Evolutionary conservation across 2,888 invertebrate genomes (phyloP).

Genomic region (Crocallis elinguaria): DNA sequence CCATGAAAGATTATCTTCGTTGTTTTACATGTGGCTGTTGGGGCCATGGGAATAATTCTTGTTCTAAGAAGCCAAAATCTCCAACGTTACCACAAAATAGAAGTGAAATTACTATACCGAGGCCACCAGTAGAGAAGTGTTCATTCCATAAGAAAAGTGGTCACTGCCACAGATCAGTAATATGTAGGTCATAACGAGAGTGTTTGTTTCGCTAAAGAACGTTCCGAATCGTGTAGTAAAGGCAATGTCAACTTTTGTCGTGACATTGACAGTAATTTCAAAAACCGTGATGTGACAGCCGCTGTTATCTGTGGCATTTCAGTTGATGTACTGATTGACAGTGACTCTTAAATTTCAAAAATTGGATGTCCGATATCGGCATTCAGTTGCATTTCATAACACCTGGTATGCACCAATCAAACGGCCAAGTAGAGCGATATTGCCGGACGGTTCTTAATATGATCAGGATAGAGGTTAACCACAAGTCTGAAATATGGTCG

Average conservation of each 20-base stretch:
- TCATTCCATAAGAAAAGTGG: no score
- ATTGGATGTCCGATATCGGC: not conserved
- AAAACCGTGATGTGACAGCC: slow-evolving; percentile 5
- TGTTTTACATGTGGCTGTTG: no score
- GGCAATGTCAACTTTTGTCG: slow-evolving; percentile 34
- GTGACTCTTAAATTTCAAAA: slow-evolving; percentile 18
- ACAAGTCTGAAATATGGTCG: not conserved
- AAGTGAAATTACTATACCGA: no score
- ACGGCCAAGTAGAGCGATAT: not conserved
- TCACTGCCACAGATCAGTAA: no score
- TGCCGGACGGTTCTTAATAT: not conserved
- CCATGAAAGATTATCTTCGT: no score
- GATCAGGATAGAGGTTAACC: not conserved
- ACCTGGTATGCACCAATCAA: not conserved
- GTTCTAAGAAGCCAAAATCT: no score
- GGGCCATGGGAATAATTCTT: no score
- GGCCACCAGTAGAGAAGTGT: no score
- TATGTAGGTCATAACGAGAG: no score
- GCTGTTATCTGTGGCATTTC: slow-evolving; percentile 27
- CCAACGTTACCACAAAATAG: no score
- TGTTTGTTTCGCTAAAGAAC: no score
- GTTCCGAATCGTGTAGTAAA: no score
- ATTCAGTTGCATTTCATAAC: not conserved
- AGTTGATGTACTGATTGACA: slow-evolving; percentile 37
- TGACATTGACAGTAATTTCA: not conserved